Conservation (phyloP, 2,888 invertebrate genomes). For the Vesta saturnalis region DNA sequence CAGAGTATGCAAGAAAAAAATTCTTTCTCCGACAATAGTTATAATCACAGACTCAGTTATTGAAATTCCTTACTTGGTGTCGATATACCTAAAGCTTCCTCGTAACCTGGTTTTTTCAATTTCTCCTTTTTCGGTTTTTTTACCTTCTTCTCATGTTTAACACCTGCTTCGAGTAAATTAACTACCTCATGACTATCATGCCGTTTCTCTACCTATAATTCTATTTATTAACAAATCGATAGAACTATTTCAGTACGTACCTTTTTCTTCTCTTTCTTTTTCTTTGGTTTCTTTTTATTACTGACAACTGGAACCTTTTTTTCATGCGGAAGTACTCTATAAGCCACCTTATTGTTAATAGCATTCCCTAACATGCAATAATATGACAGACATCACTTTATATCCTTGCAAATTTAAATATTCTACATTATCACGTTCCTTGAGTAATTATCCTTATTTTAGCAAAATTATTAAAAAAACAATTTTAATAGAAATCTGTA, state of each 20-base stretch:
- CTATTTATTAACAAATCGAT: too few species aligned
- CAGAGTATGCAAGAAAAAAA: background rate
- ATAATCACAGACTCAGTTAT: constrained; percentile 41
- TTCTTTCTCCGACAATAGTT: background rate
- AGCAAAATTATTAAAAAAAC: too few species aligned
- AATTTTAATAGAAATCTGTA: background rate
- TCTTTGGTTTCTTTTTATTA: constrained; percentile 25
- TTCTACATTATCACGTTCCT: too few species aligned
- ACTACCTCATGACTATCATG: background rate
- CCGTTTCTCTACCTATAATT: background rate
- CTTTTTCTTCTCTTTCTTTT: constrained; percentile 20
- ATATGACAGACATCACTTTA: too few species aligned
- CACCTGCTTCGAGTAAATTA: constrained; percentile 18
- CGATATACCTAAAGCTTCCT: constrained; percentile 90
- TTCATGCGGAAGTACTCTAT: background rate
- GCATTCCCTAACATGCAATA: too few species aligned
- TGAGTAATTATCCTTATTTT: too few species aligned
- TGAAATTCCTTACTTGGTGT: constrained; percentile 88
- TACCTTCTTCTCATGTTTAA: constrained; percentile 48
- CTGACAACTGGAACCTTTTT: background rate
- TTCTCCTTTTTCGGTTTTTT: constrained; percentile 61
- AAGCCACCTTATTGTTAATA: background rate
- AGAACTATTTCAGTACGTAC: background rate
- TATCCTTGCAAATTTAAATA: too few species aligned
- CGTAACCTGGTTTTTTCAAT: constrained; percentile 78